Evolutionary conservation across 2,888 invertebrate genomes (phyloP), one percentile per base, ranked within the genome.

Genomic region (Thyatira batis): DNA sequence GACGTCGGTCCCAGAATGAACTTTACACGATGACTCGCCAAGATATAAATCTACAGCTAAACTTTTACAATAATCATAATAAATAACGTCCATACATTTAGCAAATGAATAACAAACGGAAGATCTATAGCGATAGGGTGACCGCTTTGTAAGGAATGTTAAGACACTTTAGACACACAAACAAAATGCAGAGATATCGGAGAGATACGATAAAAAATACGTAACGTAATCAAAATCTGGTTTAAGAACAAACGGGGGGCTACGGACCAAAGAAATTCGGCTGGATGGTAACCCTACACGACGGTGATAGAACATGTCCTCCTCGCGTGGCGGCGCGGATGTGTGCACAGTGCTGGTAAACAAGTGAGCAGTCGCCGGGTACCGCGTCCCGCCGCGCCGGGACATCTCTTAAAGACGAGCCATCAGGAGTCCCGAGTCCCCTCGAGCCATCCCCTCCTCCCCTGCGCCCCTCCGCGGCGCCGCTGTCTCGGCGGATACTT

Each of bases 71-170:
- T 52, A 51, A 52, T 45, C 50, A 53, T 58, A 60, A 67, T 67
- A 69, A 71, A 72, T 61, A 67, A 65, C 63, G 45, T 53, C 51
- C 58, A 54, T 53, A 63, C 63, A 56, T 57, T 61, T 58, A 57
- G 57, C 51, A 61, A 60, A 63, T 45, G 63, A 54, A 62, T 61
- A 60, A 63, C 55, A 63, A 57, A 60, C 67, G 60, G 57, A 61
- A 59, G 45, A 51, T 27, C 45, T 5, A 46, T 25, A 27, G 48
- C 46, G n/a, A n/a, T n/a, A n/a, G n/a, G n/a, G n/a, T n/a, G n/a
- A n/a, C n/a, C n/a, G n/a, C n/a, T n/a, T n/a, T n/a, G n/a, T n/a
- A n/a, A n/a, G n/a, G n/a, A n/a, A n/a, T n/a, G n/a, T n/a, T n/a
- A n/a, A n/a, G n/a, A n/a, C n/a, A n/a, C n/a, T n/a, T n/a, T n/a